These are phyloP conservation scores for Chionis minor DNA, from an alignment of 2,113 vertebrate genomes.

Conservation along the genomic window DNA sequence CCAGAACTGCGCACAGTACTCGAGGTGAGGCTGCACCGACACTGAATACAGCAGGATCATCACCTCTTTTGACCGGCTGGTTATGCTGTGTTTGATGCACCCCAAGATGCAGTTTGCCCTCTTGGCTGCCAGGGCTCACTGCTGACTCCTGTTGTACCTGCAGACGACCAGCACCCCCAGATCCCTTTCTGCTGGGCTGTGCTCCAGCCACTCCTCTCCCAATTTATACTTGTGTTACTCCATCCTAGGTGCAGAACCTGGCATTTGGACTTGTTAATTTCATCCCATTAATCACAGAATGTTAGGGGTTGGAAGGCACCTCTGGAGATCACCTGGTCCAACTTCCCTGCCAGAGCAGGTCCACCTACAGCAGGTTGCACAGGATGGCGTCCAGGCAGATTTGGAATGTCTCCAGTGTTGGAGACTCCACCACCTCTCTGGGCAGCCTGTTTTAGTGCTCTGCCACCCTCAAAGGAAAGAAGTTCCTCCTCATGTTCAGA, in stretches of 20 bases:
- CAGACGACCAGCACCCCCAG: neutral
- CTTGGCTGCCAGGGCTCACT: neutral
- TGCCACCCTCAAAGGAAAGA: too few relatives aligned
- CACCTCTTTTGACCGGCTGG: neutral
- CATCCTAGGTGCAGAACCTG: neutral
- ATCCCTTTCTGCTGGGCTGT: neutral
- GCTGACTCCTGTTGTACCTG: neutral
- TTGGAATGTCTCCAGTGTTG: too few relatives aligned
- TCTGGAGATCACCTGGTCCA: too few relatives aligned
- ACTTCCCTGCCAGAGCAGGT: too few relatives aligned
- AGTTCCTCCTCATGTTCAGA: too few relatives aligned
- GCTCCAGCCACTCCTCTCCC: neutral
- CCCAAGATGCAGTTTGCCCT: neutral
- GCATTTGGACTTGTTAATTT: neutral
- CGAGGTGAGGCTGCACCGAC: neutral
- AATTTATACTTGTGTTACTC: neutral
- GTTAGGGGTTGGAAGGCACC: too few relatives aligned
- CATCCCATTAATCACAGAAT: neutral
- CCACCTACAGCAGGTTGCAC: too few relatives aligned
- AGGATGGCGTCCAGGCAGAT: too few relatives aligned
- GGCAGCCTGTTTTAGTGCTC: too few relatives aligned
- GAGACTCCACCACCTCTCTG: too few relatives aligned
- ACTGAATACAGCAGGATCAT: neutral
- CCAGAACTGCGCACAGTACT: neutral
- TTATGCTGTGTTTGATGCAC: neutral